phyloP scores from a whole-genome alignment of 2,888 invertebrate species.

The Dynastes hyllus region DNA sequence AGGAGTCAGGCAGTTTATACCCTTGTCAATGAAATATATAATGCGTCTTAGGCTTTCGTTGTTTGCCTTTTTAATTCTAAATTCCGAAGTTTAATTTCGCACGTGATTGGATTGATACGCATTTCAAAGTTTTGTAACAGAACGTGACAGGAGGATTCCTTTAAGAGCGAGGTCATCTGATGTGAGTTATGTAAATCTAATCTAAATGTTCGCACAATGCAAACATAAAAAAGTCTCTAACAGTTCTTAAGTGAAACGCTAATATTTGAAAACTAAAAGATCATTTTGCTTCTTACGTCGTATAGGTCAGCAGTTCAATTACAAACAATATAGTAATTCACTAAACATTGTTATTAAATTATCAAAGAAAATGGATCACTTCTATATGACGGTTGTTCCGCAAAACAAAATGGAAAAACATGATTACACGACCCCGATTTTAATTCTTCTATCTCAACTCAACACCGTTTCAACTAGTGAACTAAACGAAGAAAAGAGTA shows the following conservation, averaged over 20 bases:
- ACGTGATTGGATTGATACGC: background rate
- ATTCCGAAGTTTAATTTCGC: background rate
- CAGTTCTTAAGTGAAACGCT: too few species aligned
- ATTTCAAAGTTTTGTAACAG: background rate
- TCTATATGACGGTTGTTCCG: background rate
- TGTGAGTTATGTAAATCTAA: background rate
- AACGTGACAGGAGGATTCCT: constrained; percentile 8
- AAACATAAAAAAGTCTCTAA: too few species aligned
- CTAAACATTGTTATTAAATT: too few species aligned
- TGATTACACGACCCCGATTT: background rate
- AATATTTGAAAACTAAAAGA: too few species aligned
- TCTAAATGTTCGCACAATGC: background rate
- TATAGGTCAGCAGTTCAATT: too few species aligned
- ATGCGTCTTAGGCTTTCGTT: background rate
- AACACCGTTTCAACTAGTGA: too few species aligned
- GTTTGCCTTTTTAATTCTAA: constrained; percentile 2
- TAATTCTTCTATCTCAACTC: background rate
- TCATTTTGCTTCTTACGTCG: too few species aligned
- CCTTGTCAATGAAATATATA: background rate
- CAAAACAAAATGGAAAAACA: background rate
- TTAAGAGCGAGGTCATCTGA: constrained; percentile 6
- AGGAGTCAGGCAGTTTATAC: background rate
- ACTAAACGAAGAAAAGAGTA: too few species aligned
- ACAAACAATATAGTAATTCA: too few species aligned
- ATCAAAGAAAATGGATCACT: background rate